Base-by-base conservation (phyloP, 2,797 vertebrate species). In the Lutjanus argentimaculatus region DNA sequence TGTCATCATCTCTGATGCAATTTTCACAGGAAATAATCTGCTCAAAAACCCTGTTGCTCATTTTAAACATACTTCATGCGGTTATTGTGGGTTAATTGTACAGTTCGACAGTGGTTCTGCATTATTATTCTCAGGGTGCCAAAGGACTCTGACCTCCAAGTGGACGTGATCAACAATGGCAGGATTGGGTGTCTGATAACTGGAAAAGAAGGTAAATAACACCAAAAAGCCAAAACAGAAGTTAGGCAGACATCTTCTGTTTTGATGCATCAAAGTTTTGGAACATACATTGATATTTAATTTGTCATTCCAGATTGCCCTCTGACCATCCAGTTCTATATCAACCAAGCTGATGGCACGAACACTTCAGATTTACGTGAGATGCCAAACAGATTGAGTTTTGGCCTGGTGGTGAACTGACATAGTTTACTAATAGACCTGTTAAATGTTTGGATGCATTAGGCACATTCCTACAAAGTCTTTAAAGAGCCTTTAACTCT, bases 291-390 rank as follows among this genome's bases (percentile, higher is more conserved):
- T 48, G 2, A 14, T 30, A 6, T 58, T 68, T 36, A 7, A 7
- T 40, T 53, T 79, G 7, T 74, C 30, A 15, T 76, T 80, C 55
- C 79, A 98, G 97, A 96, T 83, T 89, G 56, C 7, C 96, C 95
- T 55, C 85, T 95, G 91, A 95, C 65, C 22, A 89, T 96, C 56
- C 95, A 96, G 90, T 97, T 97, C 90, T 97, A 94, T 68, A 77
- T 94, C 59, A 84, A 91, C 22, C 96, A 94, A 0, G 91, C 83
- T 81, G 93, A 96, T 71, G 65, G 75, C n/a, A 64, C 75, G 57
- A 87, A 90, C 80, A 78, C 90, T 42, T 86, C 93, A 55, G 88
- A 89, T 74, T 67, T 90, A 11, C 88, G 96, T 97, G 95, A 93
- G 91, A 57, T 17, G 30, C 45, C 15, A 40, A 64, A 43, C 17